Evolutionary conservation across 2,113 vertebrate species (phyloP).

Genomic region (Sitta europaea): DNA sequence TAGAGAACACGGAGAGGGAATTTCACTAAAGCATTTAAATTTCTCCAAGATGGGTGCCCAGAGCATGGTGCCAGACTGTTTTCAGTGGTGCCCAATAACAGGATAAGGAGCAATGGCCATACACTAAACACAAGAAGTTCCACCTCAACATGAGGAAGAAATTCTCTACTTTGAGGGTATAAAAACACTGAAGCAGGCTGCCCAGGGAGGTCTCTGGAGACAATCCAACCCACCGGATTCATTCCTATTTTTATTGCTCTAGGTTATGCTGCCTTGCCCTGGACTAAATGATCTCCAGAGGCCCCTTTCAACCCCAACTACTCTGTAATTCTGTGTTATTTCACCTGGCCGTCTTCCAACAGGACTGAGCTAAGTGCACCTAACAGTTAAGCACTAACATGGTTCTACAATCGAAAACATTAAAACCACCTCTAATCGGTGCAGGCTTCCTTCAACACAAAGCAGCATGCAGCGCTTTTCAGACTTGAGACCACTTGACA

Average conservation of each 20-base stretch:
- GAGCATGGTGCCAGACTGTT: background rate
- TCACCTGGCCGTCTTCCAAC: background rate
- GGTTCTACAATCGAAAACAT: background rate
- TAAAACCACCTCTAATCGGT: background rate
- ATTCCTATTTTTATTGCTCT: background rate
- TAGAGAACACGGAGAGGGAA: background rate
- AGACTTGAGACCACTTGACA: background rate
- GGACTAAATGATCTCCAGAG: background rate
- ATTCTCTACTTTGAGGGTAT: background rate
- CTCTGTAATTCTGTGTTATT: background rate
- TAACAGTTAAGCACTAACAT: fast-evolving
- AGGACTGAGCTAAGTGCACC: background rate
- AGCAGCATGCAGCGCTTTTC: background rate
- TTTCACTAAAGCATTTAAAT: background rate
- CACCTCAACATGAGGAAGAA: background rate
- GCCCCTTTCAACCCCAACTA: background rate
- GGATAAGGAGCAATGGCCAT: background rate
- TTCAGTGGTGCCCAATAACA: background rate
- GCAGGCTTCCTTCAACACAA: fast-evolving
- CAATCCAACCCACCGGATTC: background rate
- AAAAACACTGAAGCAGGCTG: background rate
- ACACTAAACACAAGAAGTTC: background rate
- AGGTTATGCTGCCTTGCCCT: background rate
- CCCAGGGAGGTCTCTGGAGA: background rate
- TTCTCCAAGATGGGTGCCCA: background rate